Evolutionary conservation across 2,113 vertebrate species (phyloP).

Genomic region (Labeo rohita): DNA sequence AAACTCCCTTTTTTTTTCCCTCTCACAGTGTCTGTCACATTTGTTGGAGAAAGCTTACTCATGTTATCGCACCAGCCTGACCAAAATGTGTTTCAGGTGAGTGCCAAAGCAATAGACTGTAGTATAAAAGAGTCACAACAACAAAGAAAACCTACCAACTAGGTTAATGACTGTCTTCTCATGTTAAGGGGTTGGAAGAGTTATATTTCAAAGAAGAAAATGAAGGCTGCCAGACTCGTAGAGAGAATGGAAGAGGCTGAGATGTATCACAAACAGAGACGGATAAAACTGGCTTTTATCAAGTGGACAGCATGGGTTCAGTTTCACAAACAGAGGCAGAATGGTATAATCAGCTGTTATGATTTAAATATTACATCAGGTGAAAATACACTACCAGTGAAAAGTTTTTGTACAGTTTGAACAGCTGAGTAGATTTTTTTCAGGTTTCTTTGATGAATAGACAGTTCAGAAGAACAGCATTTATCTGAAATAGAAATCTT

Average conservation of each 20-base stretch:
- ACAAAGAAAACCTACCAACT: constrained; percentile 40
- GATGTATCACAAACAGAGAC: constrained; percentile 49
- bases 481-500: no score
- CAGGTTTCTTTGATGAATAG: no score
- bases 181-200: constrained; percentile 65
- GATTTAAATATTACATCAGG: background rate
- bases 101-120: constrained; percentile 33
- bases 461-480: no score
- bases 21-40: constrained; percentile 45
- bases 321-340: constrained; percentile 50
- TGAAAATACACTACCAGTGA: no score
- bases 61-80: constrained; percentile 60
- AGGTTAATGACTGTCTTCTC: constrained; percentile 66
- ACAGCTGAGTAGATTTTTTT: no score
- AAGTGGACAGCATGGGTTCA: constrained; percentile 63
- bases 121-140: background rate
- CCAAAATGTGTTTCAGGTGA: constrained; percentile 64
- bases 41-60: constrained; percentile 62
- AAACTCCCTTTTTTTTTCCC: constrained; percentile 26
- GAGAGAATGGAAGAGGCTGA: constrained; percentile 60
- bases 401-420: no score
- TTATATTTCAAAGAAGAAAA: constrained; percentile 55
- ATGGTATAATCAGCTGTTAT: constrained; percentile 59
- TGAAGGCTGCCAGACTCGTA: constrained; percentile 34
- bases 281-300: constrained; percentile 44